Evolutionary conservation across 1,140 invertebrate genomes (phyloP).

Genomic region (Thaumetopoea pityocampa): DNA sequence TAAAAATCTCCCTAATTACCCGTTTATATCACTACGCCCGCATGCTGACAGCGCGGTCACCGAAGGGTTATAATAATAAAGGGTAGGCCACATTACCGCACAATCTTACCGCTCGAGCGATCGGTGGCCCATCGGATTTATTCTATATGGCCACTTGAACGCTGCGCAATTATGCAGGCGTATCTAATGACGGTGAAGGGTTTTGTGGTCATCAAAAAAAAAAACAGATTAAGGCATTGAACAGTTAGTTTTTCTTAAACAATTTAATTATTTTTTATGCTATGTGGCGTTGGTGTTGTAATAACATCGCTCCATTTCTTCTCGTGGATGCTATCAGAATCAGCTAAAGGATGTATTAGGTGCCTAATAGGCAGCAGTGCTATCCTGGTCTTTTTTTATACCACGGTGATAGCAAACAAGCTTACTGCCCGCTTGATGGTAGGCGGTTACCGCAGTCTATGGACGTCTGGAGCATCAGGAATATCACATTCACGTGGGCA

Average conservation of each 20-base stretch:
- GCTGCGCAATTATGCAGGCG: conserved; percentile 50
- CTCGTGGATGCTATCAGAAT: too few relatives aligned
- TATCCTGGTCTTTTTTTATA: too few relatives aligned
- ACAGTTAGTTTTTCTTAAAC: neutral
- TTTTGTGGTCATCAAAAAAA: conserved; percentile 4
- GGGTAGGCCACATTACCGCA: conserved; percentile 34
- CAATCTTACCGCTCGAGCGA: conserved; percentile 32
- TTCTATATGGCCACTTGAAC: conserved; percentile 48
- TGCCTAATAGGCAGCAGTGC: too few relatives aligned
- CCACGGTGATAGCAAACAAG: too few relatives aligned
- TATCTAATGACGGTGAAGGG: conserved; percentile 40
- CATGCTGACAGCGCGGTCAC: conserved; percentile 35
- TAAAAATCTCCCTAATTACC: too few relatives aligned
- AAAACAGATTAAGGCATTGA: neutral
- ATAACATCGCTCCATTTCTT: too few relatives aligned
- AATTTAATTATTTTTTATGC: neutral
- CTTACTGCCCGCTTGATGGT: too few relatives aligned
- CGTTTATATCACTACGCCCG: conserved; percentile 35
- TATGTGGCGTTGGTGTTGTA: too few relatives aligned
- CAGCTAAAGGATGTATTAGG: too few relatives aligned
- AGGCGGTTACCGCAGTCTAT: too few relatives aligned
- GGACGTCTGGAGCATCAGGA: too few relatives aligned
- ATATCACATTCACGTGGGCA: too few relatives aligned
- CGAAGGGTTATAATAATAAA: conserved; percentile 32
- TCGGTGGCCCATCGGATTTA: conserved; percentile 43